phyloP scores from a whole-genome alignment of 2,113 vertebrate genomes.

The Mixornis gularis region DNA sequence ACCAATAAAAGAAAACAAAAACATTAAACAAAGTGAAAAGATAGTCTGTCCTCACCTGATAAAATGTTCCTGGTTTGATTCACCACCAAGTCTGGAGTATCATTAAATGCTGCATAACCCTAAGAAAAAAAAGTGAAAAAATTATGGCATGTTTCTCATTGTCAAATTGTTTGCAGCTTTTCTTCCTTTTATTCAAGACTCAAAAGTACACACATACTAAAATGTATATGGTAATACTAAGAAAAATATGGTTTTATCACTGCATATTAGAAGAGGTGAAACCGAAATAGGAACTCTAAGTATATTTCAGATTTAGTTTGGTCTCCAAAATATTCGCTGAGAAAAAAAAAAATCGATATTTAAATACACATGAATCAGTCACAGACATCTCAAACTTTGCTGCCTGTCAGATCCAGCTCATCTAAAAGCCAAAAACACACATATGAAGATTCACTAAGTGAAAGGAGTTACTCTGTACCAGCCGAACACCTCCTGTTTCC shows the following conservation, averaged over 20 bases:
- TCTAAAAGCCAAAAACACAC: not conserved
- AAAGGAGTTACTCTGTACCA: not conserved
- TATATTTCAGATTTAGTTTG: not conserved
- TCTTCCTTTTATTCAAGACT: not conserved
- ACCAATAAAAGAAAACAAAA: not conserved
- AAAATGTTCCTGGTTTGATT: conserved; percentile 79
- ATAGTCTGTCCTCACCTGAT: conserved; percentile 71
- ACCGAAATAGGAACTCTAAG: not conserved
- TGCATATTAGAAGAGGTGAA: not conserved
- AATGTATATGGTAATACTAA: not conserved
- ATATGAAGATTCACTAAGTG: not conserved
- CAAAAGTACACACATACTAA: not conserved
- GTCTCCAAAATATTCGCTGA: not conserved
- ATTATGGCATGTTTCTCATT: not conserved
- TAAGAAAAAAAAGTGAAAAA: conserved; percentile 53
- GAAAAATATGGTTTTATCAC: not conserved
- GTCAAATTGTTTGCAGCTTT: not conserved
- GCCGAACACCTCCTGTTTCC: not conserved
- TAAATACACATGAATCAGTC: not conserved
- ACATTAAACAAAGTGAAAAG: not conserved
- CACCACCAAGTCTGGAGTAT: conserved; percentile 81
- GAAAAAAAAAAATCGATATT: not conserved
- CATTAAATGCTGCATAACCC: conserved; percentile 83
- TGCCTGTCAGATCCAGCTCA: not conserved
- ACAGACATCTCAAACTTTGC: not conserved